phyloP scores from a whole-genome alignment of 2,797 vertebrate genomes.

The Tangara arthus region DNA sequence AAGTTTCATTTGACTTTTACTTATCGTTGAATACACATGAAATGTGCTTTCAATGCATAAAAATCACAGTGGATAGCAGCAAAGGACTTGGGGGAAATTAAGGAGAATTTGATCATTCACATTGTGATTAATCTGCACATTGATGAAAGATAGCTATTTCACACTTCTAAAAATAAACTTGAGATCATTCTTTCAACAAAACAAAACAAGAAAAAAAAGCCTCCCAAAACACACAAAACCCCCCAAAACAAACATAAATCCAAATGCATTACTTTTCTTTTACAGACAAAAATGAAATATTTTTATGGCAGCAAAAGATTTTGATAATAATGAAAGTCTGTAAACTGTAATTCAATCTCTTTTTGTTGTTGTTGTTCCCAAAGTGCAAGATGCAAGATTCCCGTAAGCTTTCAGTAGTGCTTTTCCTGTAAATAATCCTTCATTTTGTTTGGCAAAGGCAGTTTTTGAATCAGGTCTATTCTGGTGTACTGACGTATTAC shows the following conservation, averaged over 20 bases:
- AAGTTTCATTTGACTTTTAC: conserved; percentile 72
- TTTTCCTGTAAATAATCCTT: conserved; percentile 99
- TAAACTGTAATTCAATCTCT: conserved; percentile 89
- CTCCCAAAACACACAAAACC: conserved; percentile 34
- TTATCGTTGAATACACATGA: conserved; percentile 77
- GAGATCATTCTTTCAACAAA: conserved; percentile 65
- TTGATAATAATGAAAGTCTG: conserved; percentile 82
- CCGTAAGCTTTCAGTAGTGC: conserved; percentile 93
- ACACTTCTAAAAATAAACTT: conserved; percentile 70
- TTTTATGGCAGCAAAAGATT: conserved; percentile 81
- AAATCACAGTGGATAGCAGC: conserved; percentile 86
- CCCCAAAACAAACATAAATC: conserved; percentile 45
- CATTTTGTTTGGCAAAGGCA: conserved; percentile 99
- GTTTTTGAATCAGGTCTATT: conserved; percentile 98
- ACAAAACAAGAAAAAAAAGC: conserved; percentile 27
- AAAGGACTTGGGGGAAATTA: conserved; percentile 73
- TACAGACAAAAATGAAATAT: conserved; percentile 79
- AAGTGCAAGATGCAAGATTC: conserved; percentile 92
- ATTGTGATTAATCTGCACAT: conserved; percentile 80
- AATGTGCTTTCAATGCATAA: conserved; percentile 84
- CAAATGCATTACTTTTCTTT: conserved; percentile 67
- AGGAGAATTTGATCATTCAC: conserved; percentile 77
- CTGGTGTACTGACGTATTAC: conserved; percentile 97
- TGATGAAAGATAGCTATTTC: conserved; percentile 75
- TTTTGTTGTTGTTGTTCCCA: conserved; percentile 84